These are phyloP conservation scores for Sapayoa aenigma DNA, from an alignment of 2,113 vertebrate species.

Conservation along the genomic window DNA sequence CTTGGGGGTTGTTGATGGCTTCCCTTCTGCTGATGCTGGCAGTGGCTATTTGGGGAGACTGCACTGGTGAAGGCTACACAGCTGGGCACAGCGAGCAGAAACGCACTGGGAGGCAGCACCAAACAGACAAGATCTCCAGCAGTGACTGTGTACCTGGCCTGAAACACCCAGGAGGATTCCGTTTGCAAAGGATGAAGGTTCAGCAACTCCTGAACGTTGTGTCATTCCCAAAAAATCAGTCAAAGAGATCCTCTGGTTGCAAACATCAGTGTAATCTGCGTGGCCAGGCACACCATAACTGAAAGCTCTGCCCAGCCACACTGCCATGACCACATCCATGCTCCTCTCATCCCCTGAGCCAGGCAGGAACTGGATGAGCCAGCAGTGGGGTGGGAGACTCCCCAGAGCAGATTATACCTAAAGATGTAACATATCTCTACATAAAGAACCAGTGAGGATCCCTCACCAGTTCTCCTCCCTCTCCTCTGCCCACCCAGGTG, in stretches of 20 bases:
- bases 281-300: not conserved
- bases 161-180: not conserved
- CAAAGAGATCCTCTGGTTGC: not conserved
- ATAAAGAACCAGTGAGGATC: not conserved
- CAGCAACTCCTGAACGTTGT: not conserved
- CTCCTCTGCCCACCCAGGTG: not conserved
- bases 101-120: not conserved
- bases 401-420: not conserved
- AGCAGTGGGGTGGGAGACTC: not conserved
- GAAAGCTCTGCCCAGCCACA: not conserved
- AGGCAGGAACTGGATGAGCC: not conserved
- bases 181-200: not conserved
- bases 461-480: not conserved
- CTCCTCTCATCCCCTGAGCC: not conserved
- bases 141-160: not conserved
- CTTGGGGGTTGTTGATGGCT: not conserved
- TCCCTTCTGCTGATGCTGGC: not conserved
- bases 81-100: not conserved
- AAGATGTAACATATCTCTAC: not conserved
- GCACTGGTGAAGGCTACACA: not conserved
- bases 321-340: not conserved
- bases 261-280: not conserved
- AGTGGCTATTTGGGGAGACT: not conserved
- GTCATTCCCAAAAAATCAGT: not conserved
- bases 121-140: not conserved